phyloP scores from a whole-genome alignment of 1,140 invertebrate genomes.

The Leptoteleia sp. region DNA sequence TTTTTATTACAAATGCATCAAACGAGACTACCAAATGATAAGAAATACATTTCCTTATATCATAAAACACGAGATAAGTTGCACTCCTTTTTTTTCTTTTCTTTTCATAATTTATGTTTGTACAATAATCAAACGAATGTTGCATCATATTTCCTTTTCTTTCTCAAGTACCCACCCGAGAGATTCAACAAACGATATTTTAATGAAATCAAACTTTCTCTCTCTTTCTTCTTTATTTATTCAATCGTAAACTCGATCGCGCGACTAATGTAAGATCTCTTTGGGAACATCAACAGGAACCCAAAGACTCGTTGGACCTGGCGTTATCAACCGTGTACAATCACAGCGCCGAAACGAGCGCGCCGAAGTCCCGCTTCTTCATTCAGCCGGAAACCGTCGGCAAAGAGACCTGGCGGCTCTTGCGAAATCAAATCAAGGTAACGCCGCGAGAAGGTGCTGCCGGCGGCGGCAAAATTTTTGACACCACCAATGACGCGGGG shows the following conservation, averaged over 20 bases:
- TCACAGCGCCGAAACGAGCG: constrained; percentile 70
- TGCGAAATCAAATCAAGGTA: constrained; percentile 78
- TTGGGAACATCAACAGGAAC: constrained; percentile 64
- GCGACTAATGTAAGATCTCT: no score
- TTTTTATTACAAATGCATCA: background rate
- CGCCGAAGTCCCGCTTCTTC: constrained; percentile 71
- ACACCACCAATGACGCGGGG: constrained; percentile 19
- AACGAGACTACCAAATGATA: background rate
- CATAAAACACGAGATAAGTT: background rate
- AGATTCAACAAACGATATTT: no score
- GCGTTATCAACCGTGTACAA: constrained; percentile 72
- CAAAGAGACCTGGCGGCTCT: constrained; percentile 74
- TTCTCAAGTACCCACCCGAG: no score
- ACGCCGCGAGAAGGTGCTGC: no score
- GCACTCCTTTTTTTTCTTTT: no score
- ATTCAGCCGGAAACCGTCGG: constrained; percentile 76
- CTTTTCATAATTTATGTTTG: no score
- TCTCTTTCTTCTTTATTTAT: no score
- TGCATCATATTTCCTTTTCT: no score
- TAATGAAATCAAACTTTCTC: no score
- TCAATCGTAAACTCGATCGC: no score
- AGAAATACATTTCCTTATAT: background rate
- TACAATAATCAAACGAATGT: no score
- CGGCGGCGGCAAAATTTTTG: constrained; percentile 10
- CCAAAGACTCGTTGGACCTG: constrained; percentile 74